These are phyloP conservation scores for Chelon labrosus DNA, from an alignment of 2,797 vertebrate species.

Conservation along the genomic window DNA sequence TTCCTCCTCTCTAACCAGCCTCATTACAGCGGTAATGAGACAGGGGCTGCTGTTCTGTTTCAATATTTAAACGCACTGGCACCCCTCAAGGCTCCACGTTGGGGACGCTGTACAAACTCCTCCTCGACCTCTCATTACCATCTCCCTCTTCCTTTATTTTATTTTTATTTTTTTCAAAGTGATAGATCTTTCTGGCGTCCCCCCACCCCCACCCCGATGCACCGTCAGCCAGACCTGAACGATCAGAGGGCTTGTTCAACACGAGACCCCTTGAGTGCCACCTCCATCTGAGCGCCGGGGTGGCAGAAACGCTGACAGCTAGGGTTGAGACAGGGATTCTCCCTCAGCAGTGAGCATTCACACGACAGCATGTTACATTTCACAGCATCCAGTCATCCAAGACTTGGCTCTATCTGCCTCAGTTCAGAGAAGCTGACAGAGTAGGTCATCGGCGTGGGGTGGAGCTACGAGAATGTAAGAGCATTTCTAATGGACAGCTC, in stretches of 20 bases:
- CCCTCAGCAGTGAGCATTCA: slow-evolving; percentile 53
- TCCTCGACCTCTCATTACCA: slow-evolving; percentile 73
- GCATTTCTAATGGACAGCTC: slow-evolving; percentile 59
- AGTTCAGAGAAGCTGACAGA: slow-evolving; percentile 54
- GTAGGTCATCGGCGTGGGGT: slow-evolving; percentile 50
- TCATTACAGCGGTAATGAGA: slow-evolving; percentile 77
- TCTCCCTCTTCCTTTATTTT: slow-evolving; percentile 52
- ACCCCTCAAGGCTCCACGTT: slow-evolving; percentile 65
- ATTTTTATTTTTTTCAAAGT: slow-evolving; percentile 55
- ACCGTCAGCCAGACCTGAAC: slow-evolving; percentile 59
- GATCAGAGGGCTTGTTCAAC: slow-evolving; percentile 76
- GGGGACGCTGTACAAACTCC: slow-evolving; percentile 64
- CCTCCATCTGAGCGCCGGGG: slow-evolving; percentile 38
- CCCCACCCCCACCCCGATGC: not conserved
- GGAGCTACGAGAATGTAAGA: slow-evolving; percentile 45
- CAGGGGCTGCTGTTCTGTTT: slow-evolving; percentile 65
- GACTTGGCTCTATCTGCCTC: slow-evolving; percentile 50
- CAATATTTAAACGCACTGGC: slow-evolving; percentile 77
- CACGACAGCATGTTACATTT: slow-evolving; percentile 60
- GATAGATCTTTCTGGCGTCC: slow-evolving; percentile 44
- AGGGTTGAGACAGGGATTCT: slow-evolving; percentile 70
- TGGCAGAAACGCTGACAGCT: slow-evolving; percentile 69
- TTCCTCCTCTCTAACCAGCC: slow-evolving; percentile 55
- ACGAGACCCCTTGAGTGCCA: slow-evolving; percentile 70
- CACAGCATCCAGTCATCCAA: slow-evolving; percentile 65